Conservation (phyloP, 2,888 invertebrate species). For the Ischnus inquisitorius region DNA sequence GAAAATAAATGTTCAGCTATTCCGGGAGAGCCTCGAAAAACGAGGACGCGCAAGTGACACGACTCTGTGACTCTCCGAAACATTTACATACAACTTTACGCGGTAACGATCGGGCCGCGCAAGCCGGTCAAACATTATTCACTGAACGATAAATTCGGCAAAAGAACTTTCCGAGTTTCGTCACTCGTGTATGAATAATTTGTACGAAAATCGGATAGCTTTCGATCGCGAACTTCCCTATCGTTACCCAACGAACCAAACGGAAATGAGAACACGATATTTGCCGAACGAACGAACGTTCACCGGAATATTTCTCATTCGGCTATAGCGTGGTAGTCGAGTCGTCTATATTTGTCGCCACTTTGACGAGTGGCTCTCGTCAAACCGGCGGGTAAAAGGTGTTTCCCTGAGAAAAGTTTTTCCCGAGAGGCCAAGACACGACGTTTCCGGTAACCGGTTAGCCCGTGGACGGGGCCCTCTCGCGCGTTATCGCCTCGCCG, state of each 20-base stretch:
- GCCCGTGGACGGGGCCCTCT: slow-evolving; percentile 46
- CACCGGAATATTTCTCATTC: slow-evolving; percentile 41
- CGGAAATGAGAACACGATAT: neutral
- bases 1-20: slow-evolving; percentile 59
- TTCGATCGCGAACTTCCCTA: too few species aligned
- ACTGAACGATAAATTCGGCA: neutral
- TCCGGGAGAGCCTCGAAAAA: slow-evolving; percentile 50
- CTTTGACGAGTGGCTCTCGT: slow-evolving; percentile 32
- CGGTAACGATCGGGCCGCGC: neutral
- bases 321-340: slow-evolving; percentile 13
- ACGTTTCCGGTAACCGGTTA: slow-evolving; percentile 65
- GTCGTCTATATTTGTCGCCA: slow-evolving; percentile 28
- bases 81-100: neutral
- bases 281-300: neutral
- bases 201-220: too few species aligned
- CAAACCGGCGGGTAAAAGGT: slow-evolving; percentile 26
- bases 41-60: neutral
- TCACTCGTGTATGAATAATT: too few species aligned
- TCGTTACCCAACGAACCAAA: neutral
- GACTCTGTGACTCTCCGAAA: slow-evolving; percentile 24
- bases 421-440: slow-evolving; percentile 38
- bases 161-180: too few species aligned
- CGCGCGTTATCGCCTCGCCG: slow-evolving; percentile 13
- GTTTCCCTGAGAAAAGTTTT: neutral
- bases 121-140: neutral